A percentile compares a stretch with the other conserved stretches of the same genome.
Evolutionary conservation across 2,888 invertebrate species (phyloP).

Genomic region (Pachliopta kotzebuea): DNA sequence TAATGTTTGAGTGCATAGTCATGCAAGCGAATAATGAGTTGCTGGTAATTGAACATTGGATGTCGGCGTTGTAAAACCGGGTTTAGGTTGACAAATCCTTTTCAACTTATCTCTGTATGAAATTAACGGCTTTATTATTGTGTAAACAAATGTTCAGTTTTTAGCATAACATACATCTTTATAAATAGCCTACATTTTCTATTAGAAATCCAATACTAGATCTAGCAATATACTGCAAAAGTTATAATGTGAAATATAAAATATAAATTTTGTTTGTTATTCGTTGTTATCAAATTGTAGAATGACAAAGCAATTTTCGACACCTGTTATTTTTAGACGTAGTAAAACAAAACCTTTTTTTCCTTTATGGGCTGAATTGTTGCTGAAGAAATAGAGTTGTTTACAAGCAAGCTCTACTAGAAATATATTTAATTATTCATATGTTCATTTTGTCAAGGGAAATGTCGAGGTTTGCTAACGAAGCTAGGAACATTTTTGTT

Average conservation of each 20-base stretch:
- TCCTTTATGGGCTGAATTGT: conserved; percentile 19
- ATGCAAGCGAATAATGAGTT: conserved; percentile 47
- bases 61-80: conserved; percentile 3
- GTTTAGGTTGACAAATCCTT: not conserved
- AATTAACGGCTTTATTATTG: not conserved
- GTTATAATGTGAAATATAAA: too few species aligned
- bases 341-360: conserved; percentile 12
- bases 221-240: too few species aligned
- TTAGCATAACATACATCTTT: not conserved
- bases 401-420: conserved; percentile 14
- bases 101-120: not conserved
- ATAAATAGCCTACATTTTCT: not conserved
- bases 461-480: conserved; percentile 4
- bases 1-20: conserved; percentile 43
- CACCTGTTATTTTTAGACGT: not conserved
- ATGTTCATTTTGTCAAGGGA: conserved; percentile 14
- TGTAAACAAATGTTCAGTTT: not conserved
- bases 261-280: not conserved
- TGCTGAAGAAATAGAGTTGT: conserved; percentile 14
- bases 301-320: conserved; percentile 9
- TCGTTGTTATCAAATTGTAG: conserved; percentile 1
- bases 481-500: conserved; percentile 8
- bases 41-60: conserved; percentile 11
- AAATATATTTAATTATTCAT: conserved; percentile 26
- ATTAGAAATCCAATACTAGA: too few species aligned